A percentile compares a stretch with the other conserved stretches of the same genome.
phyloP scores from a whole-genome alignment of 53 echinoderm and acorn worm species.

The Antedon mediterranea region DNA sequence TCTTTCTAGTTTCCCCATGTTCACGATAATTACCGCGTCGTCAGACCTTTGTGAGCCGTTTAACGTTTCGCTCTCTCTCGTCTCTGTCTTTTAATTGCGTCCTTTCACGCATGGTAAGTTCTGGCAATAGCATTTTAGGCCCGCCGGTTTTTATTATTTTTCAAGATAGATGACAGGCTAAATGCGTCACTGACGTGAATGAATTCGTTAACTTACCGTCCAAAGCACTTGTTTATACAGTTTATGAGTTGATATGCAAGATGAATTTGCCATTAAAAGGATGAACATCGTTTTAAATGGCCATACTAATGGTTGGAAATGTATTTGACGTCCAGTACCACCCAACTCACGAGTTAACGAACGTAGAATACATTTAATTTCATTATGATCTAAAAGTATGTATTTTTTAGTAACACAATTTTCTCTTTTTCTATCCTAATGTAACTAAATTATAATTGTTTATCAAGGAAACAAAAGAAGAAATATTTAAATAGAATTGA shows the following conservation, averaged over 20 bases:
- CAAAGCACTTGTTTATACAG: neutral
- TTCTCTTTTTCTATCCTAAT: too few relatives aligned
- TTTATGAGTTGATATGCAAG: neutral
- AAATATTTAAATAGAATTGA: too few relatives aligned
- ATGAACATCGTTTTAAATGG: too few relatives aligned
- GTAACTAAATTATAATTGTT: too few relatives aligned
- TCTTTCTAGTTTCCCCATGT: constrained; percentile 1
- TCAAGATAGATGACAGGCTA: neutral
- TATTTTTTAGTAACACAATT: too few relatives aligned
- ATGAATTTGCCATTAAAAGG: too few relatives aligned
- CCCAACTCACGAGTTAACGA: too few relatives aligned
- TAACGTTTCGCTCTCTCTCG: neutral
- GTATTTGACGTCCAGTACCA: too few relatives aligned
- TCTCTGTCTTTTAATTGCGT: constrained; percentile 1
- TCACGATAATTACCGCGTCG: neutral
- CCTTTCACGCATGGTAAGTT: neutral
- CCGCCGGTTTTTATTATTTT: neutral
- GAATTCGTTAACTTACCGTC: neutral
- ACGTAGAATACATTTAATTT: too few relatives aligned
- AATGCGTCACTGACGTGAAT: neutral
- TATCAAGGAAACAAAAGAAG: too few relatives aligned
- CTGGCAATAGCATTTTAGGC: neutral
- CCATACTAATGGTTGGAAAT: too few relatives aligned
- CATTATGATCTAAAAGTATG: too few relatives aligned
- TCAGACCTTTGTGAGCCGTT: constrained; percentile 1